Percentiles rank a stretch among this genome's conserved stretches.
These are phyloP conservation scores for Platysternon megacephalum DNA, from an alignment of 2,113 vertebrate genomes.

Conservation along the genomic window DNA sequence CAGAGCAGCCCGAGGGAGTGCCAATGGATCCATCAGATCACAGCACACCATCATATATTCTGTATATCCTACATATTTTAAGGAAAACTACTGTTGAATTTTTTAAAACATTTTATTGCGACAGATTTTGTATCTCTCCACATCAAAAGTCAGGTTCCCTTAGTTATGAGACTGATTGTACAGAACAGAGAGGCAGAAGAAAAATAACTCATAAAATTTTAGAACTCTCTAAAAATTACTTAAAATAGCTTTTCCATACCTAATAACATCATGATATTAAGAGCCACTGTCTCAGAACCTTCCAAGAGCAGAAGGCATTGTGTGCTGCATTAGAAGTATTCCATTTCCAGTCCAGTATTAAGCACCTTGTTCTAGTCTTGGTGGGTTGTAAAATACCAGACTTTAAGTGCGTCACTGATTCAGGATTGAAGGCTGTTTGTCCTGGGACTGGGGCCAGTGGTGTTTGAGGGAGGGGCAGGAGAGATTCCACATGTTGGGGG, in stretches of 20 bases:
- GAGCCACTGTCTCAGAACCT: background rate
- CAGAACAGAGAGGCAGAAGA: background rate
- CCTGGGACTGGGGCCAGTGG: background rate
- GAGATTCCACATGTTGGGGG: background rate
- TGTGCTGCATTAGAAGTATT: background rate
- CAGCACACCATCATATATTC: background rate
- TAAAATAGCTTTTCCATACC: background rate
- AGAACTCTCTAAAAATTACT: background rate
- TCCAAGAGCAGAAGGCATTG: fast-evolving
- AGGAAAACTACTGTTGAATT: background rate
- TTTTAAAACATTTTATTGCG: background rate
- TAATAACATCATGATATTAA: background rate
- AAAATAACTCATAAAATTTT: background rate
- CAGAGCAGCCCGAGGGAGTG: background rate
- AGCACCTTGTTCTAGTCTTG: background rate
- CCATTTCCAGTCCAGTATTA: background rate
- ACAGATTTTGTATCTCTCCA: background rate
- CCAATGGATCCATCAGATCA: background rate
- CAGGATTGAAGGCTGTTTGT: background rate
- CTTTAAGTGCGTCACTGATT: background rate
- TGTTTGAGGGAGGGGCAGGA: background rate
- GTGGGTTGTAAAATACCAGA: background rate
- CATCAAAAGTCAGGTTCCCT: background rate
- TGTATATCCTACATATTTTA: background rate
- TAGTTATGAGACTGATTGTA: background rate